Evolutionary conservation across 2,113 vertebrate genomes (phyloP), one percentile per base, ranked within the genome.

Genomic region (Prionailurus viverrinus): DNA sequence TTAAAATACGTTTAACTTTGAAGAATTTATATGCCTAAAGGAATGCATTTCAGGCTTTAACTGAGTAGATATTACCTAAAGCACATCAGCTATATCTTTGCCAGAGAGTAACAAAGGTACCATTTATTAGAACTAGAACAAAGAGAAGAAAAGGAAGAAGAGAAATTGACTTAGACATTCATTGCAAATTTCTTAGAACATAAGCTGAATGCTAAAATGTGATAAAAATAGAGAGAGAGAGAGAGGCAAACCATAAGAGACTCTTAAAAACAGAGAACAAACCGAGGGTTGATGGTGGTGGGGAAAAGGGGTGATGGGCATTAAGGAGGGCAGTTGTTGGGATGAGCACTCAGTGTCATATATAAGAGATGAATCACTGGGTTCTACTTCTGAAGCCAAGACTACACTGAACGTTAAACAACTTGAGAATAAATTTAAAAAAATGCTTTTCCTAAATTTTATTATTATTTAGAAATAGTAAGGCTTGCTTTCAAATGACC

Each of bases 21-120:
- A 58, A 4, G 39, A 94, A 90, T 85, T 78, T 83, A n/a, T 53
- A 55, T 65, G 10, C 3, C 7, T 73, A 48, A 80, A 58, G 0
- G 39, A 71, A 68, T 53, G 12, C 53, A 58, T 78, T 51, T 88
- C 0, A 41, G 29, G 3, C 48, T 0, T 10, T 33, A 41, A 27
- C 65, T 84, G 91, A 68, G 14, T 55, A 96, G 18, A 29, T 71
- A n/a, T 53, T 90, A 33, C 10, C 31, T 80, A 29, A 97, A 92
- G 80, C 12, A 5, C n/a, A 65, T 18, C 13, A 65, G 27, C 66
- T 93, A 19, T 74, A n/a, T 69, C n/a, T 25, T 79, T 94, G 78
- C 5, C 5, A n/a, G 61, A 63, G 6, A 81, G 11, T 66, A 55
- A 15, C 61, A 33, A 91, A 66, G 7, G 16, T 11, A n/a, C 73